These are phyloP conservation scores for Anthoscopus minutus DNA, from an alignment of 2,113 vertebrate genomes.

Conservation along the genomic window DNA sequence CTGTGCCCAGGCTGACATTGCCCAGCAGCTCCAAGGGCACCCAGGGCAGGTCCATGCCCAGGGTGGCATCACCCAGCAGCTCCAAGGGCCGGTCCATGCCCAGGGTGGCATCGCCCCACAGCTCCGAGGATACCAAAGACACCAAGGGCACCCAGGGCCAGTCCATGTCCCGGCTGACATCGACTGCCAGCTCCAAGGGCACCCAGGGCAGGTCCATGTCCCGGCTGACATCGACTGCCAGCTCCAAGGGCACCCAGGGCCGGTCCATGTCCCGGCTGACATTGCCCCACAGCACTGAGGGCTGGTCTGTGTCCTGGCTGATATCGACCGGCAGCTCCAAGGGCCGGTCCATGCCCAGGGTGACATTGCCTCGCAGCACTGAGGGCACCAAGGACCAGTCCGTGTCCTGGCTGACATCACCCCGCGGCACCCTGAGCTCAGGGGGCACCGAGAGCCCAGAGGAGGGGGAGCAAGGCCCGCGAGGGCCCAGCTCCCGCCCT, in stretches of 20 bases:
- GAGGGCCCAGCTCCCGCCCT: neutral
- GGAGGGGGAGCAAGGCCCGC: fast-evolving
- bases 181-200: no score
- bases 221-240: no score
- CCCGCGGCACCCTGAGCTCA: neutral
- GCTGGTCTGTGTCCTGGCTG: fast-evolving
- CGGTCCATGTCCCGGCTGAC: neutral
- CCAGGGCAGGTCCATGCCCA: no score
- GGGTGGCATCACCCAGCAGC: neutral
- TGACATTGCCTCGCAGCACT: neutral
- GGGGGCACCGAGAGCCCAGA: neutral
- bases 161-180: neutral
- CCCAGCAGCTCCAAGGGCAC: neutral
- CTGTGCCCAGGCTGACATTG: fast-evolving
- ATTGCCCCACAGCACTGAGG: neutral
- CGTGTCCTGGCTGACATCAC: fast-evolving
- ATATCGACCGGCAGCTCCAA: neutral
- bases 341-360: neutral
- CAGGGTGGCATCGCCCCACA: neutral
- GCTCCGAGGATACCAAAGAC: no score
- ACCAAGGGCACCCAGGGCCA: neutral
- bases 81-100: neutral
- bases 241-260: neutral
- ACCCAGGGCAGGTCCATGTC: no score
- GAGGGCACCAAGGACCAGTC: neutral